phyloP scores from a whole-genome alignment of 2,113 vertebrate species.

The Ahaetulla prasina region DNA sequence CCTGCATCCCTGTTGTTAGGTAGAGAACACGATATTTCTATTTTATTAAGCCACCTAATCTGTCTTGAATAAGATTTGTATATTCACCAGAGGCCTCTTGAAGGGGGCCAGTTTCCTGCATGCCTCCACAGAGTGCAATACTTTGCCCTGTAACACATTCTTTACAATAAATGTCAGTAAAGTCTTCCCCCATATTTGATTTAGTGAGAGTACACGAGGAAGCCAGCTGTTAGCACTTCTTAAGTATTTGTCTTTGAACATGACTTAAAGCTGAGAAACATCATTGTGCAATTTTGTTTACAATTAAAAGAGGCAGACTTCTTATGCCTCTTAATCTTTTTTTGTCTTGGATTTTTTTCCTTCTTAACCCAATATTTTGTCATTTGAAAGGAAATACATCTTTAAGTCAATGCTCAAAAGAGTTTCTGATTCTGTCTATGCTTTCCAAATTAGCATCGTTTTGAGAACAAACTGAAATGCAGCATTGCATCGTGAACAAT shows the following conservation, averaged over 20 bases:
- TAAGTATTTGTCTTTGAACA: conserved; percentile 43
- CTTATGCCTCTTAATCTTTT: background rate
- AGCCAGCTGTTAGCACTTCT: conserved; percentile 65
- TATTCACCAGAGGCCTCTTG: conserved; percentile 55
- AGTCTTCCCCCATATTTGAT: conserved; percentile 50
- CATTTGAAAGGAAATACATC: background rate
- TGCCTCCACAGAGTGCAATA: conserved; percentile 67
- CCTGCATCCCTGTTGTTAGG: background rate
- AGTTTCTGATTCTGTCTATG: conserved; percentile 5
- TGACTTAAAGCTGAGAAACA: background rate
- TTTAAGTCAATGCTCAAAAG: background rate
- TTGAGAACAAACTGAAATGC: background rate
- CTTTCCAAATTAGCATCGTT: background rate
- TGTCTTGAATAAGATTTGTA: conserved; percentile 14
- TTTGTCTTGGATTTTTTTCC: background rate
- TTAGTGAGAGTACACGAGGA: conserved; percentile 55
- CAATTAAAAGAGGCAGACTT: conserved; percentile 36
- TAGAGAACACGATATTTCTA: background rate
- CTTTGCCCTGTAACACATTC: conserved; percentile 51
- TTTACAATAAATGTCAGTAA: conserved; percentile 61
- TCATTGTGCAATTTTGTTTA: conserved; percentile 39
- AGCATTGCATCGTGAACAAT: background rate
- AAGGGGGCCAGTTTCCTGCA: conserved; percentile 76
- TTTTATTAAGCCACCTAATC: conserved; percentile 40
- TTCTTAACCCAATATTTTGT: background rate